A percentile compares a stretch with the other conserved stretches of the same genome.
These are phyloP conservation scores for Heliconius congener DNA, from an alignment of 1,140 invertebrate genomes.

Conservation along the genomic window DNA sequence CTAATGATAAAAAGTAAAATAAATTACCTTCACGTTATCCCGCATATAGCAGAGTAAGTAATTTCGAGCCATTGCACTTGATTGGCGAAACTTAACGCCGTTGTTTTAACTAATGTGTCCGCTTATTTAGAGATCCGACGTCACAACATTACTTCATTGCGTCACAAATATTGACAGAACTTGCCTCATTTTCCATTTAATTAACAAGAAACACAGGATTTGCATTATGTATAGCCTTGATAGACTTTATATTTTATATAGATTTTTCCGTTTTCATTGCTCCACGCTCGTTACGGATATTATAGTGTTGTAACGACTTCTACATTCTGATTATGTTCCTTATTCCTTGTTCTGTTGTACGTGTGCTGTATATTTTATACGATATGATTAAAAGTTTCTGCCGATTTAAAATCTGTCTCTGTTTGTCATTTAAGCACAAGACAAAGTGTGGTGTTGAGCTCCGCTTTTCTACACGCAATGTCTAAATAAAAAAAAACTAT, in stretches of 20 bases:
- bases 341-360: background rate
- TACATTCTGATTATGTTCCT: constrained; percentile 10
- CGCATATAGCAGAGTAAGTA: no score
- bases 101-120: background rate
- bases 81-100: no score
- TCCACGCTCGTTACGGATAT: background rate
- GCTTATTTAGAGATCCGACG: background rate
- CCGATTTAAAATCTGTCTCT: background rate
- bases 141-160: background rate
- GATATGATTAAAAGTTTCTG: background rate
- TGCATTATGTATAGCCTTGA: background rate
- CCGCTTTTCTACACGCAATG: no score
- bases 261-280: constrained; percentile 20
- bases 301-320: constrained; percentile 1
- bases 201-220: background rate
- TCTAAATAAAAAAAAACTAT: no score
- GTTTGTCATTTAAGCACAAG: background rate
- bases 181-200: constrained; percentile 24
- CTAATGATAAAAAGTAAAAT: no score
- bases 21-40: no score
- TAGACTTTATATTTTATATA: constrained; percentile 9
- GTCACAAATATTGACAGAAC: constrained; percentile 1
- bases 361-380: background rate
- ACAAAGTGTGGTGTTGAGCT: no score
- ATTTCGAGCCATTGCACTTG: no score